Percentiles rank a stretch among this genome's conserved stretches.
Conservation (phyloP, 1,140 invertebrate species). For the Brachionus rubens region DNA sequence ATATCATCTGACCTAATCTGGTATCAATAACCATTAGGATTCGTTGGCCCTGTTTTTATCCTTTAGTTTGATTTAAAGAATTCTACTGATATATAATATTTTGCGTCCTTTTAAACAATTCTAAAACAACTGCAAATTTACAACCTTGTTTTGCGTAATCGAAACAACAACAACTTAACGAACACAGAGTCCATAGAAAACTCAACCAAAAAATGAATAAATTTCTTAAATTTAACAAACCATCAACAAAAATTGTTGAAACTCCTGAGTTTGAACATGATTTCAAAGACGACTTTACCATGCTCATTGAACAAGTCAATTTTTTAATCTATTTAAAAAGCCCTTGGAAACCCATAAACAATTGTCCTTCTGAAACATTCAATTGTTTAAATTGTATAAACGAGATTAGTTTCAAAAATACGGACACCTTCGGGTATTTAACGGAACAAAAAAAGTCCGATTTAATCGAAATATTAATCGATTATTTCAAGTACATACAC, state of each 20-base stretch:
- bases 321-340: slow-evolving; percentile 39
- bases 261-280: not conserved
- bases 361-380: slow-evolving; percentile 27
- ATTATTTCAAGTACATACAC: slow-evolving; percentile 40
- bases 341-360: slow-evolving; percentile 29
- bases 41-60: too few species aligned
- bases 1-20: too few species aligned
- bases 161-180: too few species aligned
- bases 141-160: too few species aligned
- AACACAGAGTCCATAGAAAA: not conserved
- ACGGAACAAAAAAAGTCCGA: not conserved
- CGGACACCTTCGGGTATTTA: slow-evolving; percentile 6
- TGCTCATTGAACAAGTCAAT: slow-evolving; percentile 7
- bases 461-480: slow-evolving; percentile 34
- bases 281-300: not conserved
- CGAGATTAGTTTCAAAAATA: slow-evolving; percentile 14
- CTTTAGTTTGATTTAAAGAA: too few species aligned
- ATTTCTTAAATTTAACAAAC: slow-evolving; percentile 16
- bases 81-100: too few species aligned
- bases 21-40: too few species aligned
- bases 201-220: slow-evolving; percentile 11
- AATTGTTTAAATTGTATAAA: slow-evolving; percentile 10
- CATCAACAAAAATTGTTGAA: not conserved
- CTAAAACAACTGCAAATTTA: too few species aligned
- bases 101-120: too few species aligned